Base-by-base conservation (phyloP, 2,113 vertebrate species). In the Osmerus eperlanus region DNA sequence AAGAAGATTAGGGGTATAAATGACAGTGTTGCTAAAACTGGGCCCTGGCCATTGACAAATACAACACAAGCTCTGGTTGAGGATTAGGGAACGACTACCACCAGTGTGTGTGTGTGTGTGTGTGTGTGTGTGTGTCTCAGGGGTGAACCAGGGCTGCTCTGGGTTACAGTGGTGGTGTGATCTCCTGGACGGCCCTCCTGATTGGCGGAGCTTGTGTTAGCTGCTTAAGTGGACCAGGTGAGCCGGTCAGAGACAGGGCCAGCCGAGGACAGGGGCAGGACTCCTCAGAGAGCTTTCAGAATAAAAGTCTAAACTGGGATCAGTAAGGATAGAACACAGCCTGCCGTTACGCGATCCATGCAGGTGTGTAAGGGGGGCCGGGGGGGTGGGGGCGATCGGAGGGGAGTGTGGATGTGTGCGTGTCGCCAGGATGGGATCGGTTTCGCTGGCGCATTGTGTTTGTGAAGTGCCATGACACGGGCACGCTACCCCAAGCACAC, bases 1-100 rank as follows among this genome's bases (percentile, higher is more conserved):
- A 69, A 86, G 65, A 64, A 78, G 86, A 88, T 86, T 85, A 84
- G 63, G 18, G 67, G 78, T 86, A 83, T 84, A 80, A 71, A 84
- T 88, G 87, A 85, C 85, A 87, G 72, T 70, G 76, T 63, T 61
- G 58, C 66, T 28, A 2, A 19, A 77, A 29, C 71, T 2, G 6
- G 65, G 65, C 54, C 23, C 62, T 65, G 36, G 32, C 67, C 41
- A 73, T 4, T 65, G 73, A 62, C 64, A 76, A 71, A 77, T 75
- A 83, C n/a, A 71, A 67, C 18, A 70, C 79, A 70, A 72, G 70
- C 71, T 65, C 19, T 68, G 47, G n/a, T 4, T 21, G 16, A 68
- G 55, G 69, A 83, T 81, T 80, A 80, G 5, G n/a, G 66, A 60
- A 74, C 36, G 36, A 41, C 36, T 41, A 72, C 72, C 36, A 41